phyloP scores from a whole-genome alignment of 1,140 invertebrate species.

The Caenorhabditis brenneri region DNA sequence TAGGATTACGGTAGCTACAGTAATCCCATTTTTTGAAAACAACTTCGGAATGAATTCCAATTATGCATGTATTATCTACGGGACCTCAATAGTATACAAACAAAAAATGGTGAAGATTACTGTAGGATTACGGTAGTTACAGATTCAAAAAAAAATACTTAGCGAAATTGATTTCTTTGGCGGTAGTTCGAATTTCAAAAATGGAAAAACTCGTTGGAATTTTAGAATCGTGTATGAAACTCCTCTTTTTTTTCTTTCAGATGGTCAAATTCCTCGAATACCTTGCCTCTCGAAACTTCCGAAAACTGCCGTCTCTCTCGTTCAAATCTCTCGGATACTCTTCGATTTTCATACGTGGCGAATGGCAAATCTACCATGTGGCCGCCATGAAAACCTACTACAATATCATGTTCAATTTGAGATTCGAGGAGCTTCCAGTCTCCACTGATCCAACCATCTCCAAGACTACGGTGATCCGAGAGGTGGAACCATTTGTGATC shows the following conservation, averaged over 20 bases:
- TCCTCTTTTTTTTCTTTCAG: neutral
- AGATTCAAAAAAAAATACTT: no score
- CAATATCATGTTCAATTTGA: conserved; percentile 43
- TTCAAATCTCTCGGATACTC: conserved; percentile 18
- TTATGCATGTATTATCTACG: no score
- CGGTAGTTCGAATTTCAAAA: no score
- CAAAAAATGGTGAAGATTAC: no score
- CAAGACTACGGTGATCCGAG: neutral
- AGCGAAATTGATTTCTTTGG: no score
- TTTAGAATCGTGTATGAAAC: no score
- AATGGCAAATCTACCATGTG: conserved; percentile 34
- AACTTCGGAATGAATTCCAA: no score
- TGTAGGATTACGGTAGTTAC: no score
- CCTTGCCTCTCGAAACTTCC: conserved; percentile 24
- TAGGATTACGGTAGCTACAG: no score
- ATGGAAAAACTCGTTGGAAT: no score
- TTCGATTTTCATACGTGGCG: conserved; percentile 21
- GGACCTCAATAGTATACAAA: no score
- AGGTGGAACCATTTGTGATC: conserved; percentile 30
- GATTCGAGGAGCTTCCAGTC: conserved; percentile 47
- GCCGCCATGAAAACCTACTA: conserved; percentile 42
- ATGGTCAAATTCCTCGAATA: conserved; percentile 48
- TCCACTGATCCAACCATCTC: neutral
- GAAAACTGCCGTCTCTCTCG: neutral
- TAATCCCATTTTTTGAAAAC: no score